phyloP scores from a whole-genome alignment of 2,888 invertebrate genomes.

The Pristionchus japonicus region DNA sequence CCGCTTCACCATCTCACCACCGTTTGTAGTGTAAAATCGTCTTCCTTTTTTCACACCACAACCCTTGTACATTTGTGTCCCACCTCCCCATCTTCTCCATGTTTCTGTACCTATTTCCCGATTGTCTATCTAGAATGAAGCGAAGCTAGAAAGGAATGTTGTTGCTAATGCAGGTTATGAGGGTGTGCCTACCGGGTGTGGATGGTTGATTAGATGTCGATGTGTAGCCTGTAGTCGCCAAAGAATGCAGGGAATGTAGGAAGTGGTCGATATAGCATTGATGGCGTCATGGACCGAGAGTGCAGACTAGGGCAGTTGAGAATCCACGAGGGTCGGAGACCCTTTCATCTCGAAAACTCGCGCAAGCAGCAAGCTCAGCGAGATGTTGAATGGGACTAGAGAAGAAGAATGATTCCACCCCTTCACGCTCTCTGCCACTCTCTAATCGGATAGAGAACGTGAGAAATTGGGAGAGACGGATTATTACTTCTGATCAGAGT shows the following conservation, averaged over 20 bases:
- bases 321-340: not conserved
- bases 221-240: not conserved
- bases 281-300: slow-evolving; percentile 3
- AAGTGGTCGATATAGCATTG: not conserved
- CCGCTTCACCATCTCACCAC: not conserved
- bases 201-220: not conserved
- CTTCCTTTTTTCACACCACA: slow-evolving; percentile 13
- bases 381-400: not conserved
- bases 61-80: slow-evolving; percentile 6
- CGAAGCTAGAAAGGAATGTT: not conserved
- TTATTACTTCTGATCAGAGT: not conserved
- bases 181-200: not conserved
- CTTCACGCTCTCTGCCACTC: not conserved
- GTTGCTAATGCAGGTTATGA: not conserved
- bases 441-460: not conserved
- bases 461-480: not conserved
- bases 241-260: not conserved
- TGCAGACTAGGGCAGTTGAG: not conserved
- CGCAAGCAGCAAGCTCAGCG: slow-evolving; percentile 13
- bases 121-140: slow-evolving; percentile 4
- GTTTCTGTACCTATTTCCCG: not conserved
- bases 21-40: not conserved
- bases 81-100: not conserved
- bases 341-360: slow-evolving; percentile 21
- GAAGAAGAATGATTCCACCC: not conserved